Percentiles rank a stretch among this genome's conserved stretches.
phyloP scores from a whole-genome alignment of 1,140 invertebrate species.

The Monomorium pharaonis region DNA sequence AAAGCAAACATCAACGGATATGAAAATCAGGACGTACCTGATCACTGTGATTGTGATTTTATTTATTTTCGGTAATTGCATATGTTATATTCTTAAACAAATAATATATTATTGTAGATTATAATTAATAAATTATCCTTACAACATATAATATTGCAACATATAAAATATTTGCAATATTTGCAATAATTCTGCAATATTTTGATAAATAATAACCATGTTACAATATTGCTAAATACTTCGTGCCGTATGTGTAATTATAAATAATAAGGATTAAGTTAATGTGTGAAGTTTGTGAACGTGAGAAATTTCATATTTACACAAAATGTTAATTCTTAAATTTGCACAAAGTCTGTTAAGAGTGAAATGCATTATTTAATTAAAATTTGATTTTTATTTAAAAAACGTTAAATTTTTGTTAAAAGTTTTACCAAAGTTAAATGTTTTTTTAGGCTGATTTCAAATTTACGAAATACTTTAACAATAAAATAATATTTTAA shows the following conservation, averaged over 20 bases:
- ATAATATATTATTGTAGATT: background rate
- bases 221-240: too few species aligned
- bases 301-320: background rate
- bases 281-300: background rate
- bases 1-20: constrained; percentile 35
- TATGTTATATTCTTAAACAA: background rate
- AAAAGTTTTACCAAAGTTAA: background rate
- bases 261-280: background rate
- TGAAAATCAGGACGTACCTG: constrained; percentile 73
- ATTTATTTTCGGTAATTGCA: constrained; percentile 74
- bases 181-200: too few species aligned
- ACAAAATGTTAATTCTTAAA: background rate
- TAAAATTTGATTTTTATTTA: background rate
- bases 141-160: too few species aligned
- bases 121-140: background rate
- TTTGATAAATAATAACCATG: too few species aligned
- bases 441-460: background rate
- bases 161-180: too few species aligned
- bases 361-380: background rate
- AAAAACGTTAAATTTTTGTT: background rate
- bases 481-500: background rate
- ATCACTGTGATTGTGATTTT: constrained; percentile 71
- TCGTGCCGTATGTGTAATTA: too few species aligned
- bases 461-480: background rate
- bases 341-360: background rate